These are phyloP conservation scores for Macrostomum lignano DNA, from an alignment of 1,140 invertebrate species.

Conservation along the genomic window DNA sequence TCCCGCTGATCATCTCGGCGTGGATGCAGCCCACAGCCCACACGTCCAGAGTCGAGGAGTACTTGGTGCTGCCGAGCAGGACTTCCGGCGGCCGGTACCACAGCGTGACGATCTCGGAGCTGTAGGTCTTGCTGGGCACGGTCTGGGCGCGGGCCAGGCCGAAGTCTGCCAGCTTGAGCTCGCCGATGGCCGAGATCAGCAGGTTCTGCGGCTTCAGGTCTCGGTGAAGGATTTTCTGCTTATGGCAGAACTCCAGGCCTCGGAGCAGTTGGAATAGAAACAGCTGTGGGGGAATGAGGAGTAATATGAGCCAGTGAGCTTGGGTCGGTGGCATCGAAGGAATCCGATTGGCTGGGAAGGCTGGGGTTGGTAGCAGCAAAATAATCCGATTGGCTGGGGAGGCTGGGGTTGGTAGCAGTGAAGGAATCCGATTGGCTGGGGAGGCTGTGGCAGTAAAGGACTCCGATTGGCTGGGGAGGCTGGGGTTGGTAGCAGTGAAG, in stretches of 20 bases:
- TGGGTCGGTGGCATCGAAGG: too few species aligned
- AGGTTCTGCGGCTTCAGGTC: conserved; percentile 45
- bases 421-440: too few species aligned
- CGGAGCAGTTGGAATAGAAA: conserved; percentile 41
- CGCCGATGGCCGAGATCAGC: conserved; percentile 39
- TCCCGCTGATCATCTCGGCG: conserved; percentile 81
- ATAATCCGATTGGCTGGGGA: too few species aligned
- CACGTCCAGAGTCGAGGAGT: conserved; percentile 61
- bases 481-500: too few species aligned
- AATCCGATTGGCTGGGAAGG: too few species aligned
- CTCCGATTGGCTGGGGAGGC: too few species aligned
- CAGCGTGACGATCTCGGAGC: conserved; percentile 43
- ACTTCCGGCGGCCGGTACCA: conserved; percentile 69
- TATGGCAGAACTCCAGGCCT: conserved; percentile 40
- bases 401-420: too few species aligned
- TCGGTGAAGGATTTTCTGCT: conserved; percentile 37
- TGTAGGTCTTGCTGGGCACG: conserved; percentile 45
- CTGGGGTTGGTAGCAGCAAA: too few species aligned
- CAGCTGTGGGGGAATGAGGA: too few species aligned
- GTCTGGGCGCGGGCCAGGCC: conserved; percentile 53
- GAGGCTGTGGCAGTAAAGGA: too few species aligned
- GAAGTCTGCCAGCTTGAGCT: conserved; percentile 39
- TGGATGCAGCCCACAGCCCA: conserved; percentile 96
- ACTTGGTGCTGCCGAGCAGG: conserved; percentile 71
- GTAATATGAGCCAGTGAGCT: too few species aligned